Base-by-base conservation (phyloP, 2,888 invertebrate species). In the Ophonus ardosiacus region DNA sequence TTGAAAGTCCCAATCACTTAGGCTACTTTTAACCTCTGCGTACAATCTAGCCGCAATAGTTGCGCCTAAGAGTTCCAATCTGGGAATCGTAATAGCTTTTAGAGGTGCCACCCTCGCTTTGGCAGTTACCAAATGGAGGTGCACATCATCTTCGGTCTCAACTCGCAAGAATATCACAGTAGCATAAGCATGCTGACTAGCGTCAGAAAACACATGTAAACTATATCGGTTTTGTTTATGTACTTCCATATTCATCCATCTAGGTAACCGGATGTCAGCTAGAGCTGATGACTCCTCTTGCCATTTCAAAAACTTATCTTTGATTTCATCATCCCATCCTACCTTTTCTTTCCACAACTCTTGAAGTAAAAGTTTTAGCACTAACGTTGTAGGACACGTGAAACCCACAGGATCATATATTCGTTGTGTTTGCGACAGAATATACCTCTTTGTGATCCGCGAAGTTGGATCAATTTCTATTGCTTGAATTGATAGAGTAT, bases 41-140 rank as follows among this genome's bases (percentile, higher is more conserved):
- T 51, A 18, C n/a, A 89, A 74, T 78, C 89, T 74, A 1, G 87
- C 87, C 17, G 87, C 88, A 40, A 89, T 88, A 13, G 87, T 85
- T 17, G 88, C 88, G 7, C 86, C 89, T 40, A 89, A 61, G 43
- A 90, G 83, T 86, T 90, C 89, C n/a, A 90, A 81, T 18, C 89
- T 81, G 0, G 89, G 89, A 40, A 90, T 89, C 0, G 88, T 87
- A 13, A 31, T 24, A 5, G 18, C 24, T 17, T 74, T 74, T 31
- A 65, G 13, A 0, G 88, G 88, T 17, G 88, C 86, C 17, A 90
- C 87, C 86, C 89, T 87, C n/a, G 88, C 38, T 84, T 88, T 88
- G 3, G 89, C 88, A 15, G 82, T 79, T 15, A 89, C 8, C 21
- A 89, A 10, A 43, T 43, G 43, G 7, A 43, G 84, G 18, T 87